phyloP scores from a whole-genome alignment of 2,113 vertebrate genomes.

The Heloderma charlesbogerti region DNA sequence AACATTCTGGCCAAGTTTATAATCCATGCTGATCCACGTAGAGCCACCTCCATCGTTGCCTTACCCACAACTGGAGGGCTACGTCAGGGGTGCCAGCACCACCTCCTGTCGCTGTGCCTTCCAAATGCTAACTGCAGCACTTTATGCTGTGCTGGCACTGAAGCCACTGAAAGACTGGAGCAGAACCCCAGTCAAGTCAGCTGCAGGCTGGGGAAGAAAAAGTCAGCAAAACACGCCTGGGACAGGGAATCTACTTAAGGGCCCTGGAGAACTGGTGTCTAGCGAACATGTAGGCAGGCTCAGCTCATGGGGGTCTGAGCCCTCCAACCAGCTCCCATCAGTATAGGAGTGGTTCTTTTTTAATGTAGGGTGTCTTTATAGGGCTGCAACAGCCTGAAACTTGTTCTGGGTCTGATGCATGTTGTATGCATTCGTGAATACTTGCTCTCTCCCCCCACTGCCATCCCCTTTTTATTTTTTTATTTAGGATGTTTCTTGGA shows the following conservation, averaged over 20 bases:
- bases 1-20: neutral
- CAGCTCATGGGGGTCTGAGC: neutral
- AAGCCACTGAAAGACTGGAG: neutral
- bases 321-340: neutral
- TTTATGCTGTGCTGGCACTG: neutral
- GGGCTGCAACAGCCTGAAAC: neutral
- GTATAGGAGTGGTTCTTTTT: no score
- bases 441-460: neutral
- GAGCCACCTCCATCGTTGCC: neutral
- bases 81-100: neutral
- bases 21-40: neutral
- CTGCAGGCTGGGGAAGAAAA: neutral
- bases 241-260: neutral
- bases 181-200: neutral
- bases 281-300: neutral
- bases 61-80: neutral
- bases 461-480: no score
- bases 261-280: neutral
- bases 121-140: neutral
- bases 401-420: neutral
- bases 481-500: no score
- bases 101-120: no score
- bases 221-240: neutral
- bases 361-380: neutral
- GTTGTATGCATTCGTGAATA: neutral